These are phyloP conservation scores for Oenanthe oenanthe DNA, from an alignment of 2,113 vertebrate species.

Conservation along the genomic window DNA sequence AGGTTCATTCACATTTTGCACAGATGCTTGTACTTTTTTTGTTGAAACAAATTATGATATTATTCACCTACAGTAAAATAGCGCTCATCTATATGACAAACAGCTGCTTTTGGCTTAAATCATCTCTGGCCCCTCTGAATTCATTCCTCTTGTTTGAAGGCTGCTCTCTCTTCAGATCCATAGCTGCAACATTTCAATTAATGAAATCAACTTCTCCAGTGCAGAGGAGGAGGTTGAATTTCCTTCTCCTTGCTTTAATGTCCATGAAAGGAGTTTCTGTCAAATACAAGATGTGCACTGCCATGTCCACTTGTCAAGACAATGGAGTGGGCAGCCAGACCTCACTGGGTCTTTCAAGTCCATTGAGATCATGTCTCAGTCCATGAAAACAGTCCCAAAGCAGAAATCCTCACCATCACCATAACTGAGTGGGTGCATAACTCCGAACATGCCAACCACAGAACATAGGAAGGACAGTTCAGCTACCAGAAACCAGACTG, in stretches of 20 bases:
- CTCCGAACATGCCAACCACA: background rate
- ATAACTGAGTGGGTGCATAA: fast-evolving
- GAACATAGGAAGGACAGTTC: background rate
- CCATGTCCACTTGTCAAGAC: fast-evolving
- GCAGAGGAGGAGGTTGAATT: background rate
- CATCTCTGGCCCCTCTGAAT: background rate
- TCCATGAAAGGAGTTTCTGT: background rate
- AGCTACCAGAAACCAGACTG: fast-evolving
- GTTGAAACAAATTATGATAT: slow-evolving; percentile 1
- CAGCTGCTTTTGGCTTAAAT: background rate
- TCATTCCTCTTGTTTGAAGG: background rate
- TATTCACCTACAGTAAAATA: background rate
- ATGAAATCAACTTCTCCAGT: background rate
- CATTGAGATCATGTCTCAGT: background rate
- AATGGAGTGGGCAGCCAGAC: background rate
- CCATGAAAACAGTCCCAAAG: background rate
- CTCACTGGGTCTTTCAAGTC: background rate
- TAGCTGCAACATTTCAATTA: background rate
- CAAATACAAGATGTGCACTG: background rate
- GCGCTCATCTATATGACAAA: background rate
- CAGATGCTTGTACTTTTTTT: slow-evolving; percentile 14
- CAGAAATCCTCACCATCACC: background rate
- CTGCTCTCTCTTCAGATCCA: background rate
- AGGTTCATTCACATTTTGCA: slow-evolving; percentile 1
- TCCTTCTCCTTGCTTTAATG: background rate